phyloP scores from a whole-genome alignment of 2,888 invertebrate species.

The Stramonita haemastoma region DNA sequence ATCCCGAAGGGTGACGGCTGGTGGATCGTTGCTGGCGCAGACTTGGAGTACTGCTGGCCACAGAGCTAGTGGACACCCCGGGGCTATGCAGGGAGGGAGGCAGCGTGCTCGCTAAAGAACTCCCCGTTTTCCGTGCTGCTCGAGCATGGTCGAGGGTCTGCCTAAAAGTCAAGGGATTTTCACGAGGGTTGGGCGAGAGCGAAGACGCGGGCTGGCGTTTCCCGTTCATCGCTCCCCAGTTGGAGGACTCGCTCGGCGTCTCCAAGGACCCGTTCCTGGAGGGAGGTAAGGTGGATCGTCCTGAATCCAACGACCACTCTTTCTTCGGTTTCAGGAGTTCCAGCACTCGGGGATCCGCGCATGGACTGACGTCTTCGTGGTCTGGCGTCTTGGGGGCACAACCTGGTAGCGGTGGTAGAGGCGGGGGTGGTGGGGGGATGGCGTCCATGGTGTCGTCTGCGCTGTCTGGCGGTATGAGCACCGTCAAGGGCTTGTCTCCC shows the following conservation, averaged over 20 bases:
- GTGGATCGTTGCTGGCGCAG: not conserved
- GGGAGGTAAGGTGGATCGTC: constrained; percentile 39
- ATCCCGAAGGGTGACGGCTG: not conserved
- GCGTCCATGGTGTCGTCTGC: not conserved
- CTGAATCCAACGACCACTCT: constrained; percentile 43
- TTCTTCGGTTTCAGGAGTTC: constrained; percentile 1
- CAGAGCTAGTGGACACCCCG: not conserved
- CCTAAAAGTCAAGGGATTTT: constrained; percentile 23
- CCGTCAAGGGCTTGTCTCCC: not conserved
- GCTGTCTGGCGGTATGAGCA: not conserved
- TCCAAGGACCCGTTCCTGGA: constrained; percentile 44
- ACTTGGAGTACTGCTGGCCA: not conserved
- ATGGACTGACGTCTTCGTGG: not conserved
- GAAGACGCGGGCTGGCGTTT: not conserved
- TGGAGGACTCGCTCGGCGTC: constrained; percentile 6
- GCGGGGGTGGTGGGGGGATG: not conserved
- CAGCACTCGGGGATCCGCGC: constrained; percentile 8
- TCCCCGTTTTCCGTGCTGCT: constrained; percentile 10
- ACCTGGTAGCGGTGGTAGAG: not conserved
- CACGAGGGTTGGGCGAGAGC: not conserved
- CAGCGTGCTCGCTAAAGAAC: not conserved
- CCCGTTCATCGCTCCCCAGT: not conserved
- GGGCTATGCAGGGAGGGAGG: not conserved
- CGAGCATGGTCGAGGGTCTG: constrained; percentile 38
- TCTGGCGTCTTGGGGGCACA: not conserved